A percentile compares a stretch with the other conserved stretches of the same genome.
phyloP scores from a whole-genome alignment of 2,797 vertebrate genomes.

The Brachyrhaphis roseni region DNA sequence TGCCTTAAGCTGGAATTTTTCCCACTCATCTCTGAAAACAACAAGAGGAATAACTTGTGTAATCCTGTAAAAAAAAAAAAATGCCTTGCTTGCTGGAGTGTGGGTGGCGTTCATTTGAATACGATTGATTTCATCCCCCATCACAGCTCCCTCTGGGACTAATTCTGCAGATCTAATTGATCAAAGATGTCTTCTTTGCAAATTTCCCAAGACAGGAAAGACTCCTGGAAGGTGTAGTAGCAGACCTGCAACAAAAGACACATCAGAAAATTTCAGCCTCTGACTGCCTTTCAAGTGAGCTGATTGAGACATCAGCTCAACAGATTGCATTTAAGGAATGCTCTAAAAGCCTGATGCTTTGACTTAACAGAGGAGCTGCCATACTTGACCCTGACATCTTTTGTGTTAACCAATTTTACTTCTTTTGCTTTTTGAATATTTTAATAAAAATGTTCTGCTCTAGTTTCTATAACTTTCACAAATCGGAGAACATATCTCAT shows the following conservation, averaged over 20 bases:
- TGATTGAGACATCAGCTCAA: constrained; percentile 54
- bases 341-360: constrained; percentile 22
- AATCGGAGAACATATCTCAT: constrained; percentile 23
- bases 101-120: constrained; percentile 70
- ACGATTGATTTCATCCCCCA: constrained; percentile 68
- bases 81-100: constrained; percentile 43
- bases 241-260: constrained; percentile 51
- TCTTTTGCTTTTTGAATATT: constrained; percentile 16
- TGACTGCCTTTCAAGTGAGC: constrained; percentile 36
- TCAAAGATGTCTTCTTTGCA: constrained; percentile 56
- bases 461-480: background rate
- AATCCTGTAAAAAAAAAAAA: constrained; percentile 44
- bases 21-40: constrained; percentile 52
- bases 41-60: constrained; percentile 65
- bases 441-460: background rate
- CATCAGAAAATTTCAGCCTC: constrained; percentile 37
- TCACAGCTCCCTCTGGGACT: constrained; percentile 59
- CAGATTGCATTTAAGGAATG: constrained; percentile 19
- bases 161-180: constrained; percentile 72
- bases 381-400: constrained; percentile 33
- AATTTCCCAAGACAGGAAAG: constrained; percentile 61
- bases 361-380: constrained; percentile 10
- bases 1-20: constrained; percentile 45
- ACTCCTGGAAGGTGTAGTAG: constrained; percentile 39
- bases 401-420: constrained; percentile 25